Evolutionary conservation across 1,140 invertebrate species (phyloP).

Genomic region (Whitmania pigra): DNA sequence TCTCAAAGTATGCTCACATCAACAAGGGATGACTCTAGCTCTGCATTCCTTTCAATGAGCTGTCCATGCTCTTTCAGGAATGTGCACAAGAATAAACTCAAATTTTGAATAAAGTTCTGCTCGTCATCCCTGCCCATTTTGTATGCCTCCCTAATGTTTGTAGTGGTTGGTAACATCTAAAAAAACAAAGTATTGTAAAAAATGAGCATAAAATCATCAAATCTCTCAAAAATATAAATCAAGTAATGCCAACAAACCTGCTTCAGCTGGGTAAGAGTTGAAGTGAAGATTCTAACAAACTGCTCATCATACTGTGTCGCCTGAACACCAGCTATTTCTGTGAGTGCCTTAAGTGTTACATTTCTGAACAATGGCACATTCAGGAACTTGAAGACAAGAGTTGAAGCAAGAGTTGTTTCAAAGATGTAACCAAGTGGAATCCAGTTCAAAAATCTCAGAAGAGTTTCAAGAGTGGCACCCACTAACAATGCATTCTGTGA

Average conservation of each 20-base stretch:
- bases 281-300: slow-evolving; percentile 72
- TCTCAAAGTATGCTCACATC: slow-evolving; percentile 29
- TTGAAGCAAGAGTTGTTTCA: slow-evolving; percentile 90
- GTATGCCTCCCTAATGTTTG: slow-evolving; percentile 86
- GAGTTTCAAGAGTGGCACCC: slow-evolving; percentile 82
- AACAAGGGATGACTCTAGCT: slow-evolving; percentile 34
- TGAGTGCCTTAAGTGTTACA: slow-evolving; percentile 92
- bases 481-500: slow-evolving; percentile 89
- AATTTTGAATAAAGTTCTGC: slow-evolving; percentile 97
- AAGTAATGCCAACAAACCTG: slow-evolving; percentile 35
- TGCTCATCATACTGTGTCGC: slow-evolving; percentile 75
- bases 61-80: slow-evolving; percentile 88
- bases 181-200: slow-evolving; percentile 16
- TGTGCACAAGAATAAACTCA: slow-evolving; percentile 91
- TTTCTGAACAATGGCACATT: slow-evolving; percentile 95
- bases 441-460: slow-evolving; percentile 95
- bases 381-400: slow-evolving; percentile 90
- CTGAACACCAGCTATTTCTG: slow-evolving; percentile 86
- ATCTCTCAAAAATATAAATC: no score
- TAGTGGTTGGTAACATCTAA: slow-evolving; percentile 72
- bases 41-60: slow-evolving; percentile 53
- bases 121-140: slow-evolving; percentile 82
- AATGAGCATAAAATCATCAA: no score
- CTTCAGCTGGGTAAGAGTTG: slow-evolving; percentile 80
- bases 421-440: slow-evolving; percentile 98